Percentiles rank a stretch among this genome's conserved stretches.
Conservation (phyloP, 2,113 vertebrate genomes). For the Euleptes europaea region DNA sequence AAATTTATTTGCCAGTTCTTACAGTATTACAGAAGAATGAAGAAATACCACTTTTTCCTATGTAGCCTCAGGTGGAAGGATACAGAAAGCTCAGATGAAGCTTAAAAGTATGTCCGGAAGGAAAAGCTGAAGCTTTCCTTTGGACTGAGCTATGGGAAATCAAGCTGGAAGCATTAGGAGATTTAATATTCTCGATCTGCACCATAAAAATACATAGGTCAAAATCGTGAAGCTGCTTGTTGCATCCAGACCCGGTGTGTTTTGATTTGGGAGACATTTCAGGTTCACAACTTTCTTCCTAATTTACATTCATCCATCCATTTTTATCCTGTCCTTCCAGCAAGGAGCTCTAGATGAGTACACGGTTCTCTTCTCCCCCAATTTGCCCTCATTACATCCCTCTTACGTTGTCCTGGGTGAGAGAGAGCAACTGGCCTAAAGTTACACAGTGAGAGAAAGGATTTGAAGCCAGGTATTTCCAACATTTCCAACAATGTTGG, state of each 20-base stretch:
- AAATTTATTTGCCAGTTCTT: background rate
- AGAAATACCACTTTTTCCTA: background rate
- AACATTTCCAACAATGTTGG: too few relatives aligned
- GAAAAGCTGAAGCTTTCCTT: background rate
- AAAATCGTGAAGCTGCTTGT: background rate
- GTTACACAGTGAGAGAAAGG: too few relatives aligned
- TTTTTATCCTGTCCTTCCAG: too few relatives aligned
- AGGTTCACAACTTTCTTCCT: background rate
- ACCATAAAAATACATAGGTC: background rate
- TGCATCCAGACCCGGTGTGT: background rate
- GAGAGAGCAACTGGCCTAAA: too few relatives aligned
- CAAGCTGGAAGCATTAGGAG: background rate
- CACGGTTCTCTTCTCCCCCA: too few relatives aligned
- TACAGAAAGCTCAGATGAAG: background rate
- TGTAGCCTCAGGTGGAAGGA: background rate
- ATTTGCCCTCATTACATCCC: too few relatives aligned
- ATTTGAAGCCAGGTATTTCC: too few relatives aligned
- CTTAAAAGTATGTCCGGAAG: constrained; percentile 10
- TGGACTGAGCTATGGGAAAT: background rate
- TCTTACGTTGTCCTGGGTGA: too few relatives aligned
- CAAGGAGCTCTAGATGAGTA: too few relatives aligned
- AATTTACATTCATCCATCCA: background rate
- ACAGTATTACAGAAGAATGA: background rate
- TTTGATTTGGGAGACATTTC: background rate
- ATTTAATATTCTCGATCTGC: background rate